A percentile compares a stretch with the other conserved stretches of the same genome.
phyloP scores from a whole-genome alignment of 2,888 invertebrate genomes.

The Magallana nippona region DNA sequence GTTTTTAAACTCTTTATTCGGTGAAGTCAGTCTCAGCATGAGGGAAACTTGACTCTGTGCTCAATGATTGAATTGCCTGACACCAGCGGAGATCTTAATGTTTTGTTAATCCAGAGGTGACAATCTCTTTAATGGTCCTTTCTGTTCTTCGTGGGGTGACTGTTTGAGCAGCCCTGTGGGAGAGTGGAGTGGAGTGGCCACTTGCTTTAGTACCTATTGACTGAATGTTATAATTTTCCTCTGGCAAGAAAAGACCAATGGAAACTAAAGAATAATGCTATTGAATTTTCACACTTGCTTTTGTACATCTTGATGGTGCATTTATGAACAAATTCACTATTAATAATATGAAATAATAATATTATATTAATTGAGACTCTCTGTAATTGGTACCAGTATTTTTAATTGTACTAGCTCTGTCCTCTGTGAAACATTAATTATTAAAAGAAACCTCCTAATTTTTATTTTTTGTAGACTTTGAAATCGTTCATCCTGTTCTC shows the following conservation, averaged over 20 bases:
- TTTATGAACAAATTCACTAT: background rate
- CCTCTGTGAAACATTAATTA: background rate
- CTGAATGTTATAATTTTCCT: background rate
- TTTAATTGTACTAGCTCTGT: too few relatives aligned
- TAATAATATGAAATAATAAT: too few relatives aligned
- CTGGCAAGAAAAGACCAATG: background rate
- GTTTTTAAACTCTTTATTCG: background rate
- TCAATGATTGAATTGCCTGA: constrained; percentile 10
- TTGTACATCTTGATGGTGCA: background rate
- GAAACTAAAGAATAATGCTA: background rate
- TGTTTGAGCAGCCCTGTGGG: constrained; percentile 19
- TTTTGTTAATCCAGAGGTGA: constrained; percentile 19
- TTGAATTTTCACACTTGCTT: background rate
- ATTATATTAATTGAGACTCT: too few relatives aligned
- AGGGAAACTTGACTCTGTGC: background rate
- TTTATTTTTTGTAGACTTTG: constrained; percentile 46
- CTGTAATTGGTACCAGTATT: too few relatives aligned
- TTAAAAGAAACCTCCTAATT: background rate
- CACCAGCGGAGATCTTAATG: background rate
- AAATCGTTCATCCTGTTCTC: constrained; percentile 44
- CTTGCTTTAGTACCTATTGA: constrained; percentile 1
- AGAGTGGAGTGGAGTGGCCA: background rate
- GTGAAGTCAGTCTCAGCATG: constrained; percentile 23
- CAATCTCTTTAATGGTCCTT: background rate
- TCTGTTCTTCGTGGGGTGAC: background rate